Evolutionary conservation across 2,113 vertebrate species (phyloP).

Genomic region (Cariama cristata): DNA sequence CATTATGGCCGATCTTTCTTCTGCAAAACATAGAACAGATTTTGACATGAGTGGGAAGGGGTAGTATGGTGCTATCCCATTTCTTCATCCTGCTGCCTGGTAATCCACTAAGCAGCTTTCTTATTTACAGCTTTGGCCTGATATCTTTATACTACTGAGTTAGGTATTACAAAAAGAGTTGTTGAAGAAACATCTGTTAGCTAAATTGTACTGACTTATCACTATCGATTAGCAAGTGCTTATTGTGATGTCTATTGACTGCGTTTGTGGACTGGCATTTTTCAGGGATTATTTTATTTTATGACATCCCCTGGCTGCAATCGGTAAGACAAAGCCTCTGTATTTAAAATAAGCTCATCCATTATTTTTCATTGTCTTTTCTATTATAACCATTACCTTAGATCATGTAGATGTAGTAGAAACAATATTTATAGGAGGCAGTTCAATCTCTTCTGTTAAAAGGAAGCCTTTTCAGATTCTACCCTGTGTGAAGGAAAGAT

Average conservation of each 20-base stretch:
- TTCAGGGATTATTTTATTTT: slow-evolving; percentile 41
- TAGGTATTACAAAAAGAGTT: not conserved
- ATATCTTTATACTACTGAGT: not conserved
- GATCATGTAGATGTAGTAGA: not conserved
- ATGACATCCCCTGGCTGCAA: not conserved
- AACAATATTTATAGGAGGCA: not conserved
- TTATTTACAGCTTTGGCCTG: not conserved
- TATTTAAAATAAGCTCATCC: not conserved
- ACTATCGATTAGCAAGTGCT: slow-evolving; percentile 45
- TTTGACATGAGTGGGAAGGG: not conserved
- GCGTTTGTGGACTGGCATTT: not conserved
- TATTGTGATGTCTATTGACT: slow-evolving; percentile 35
- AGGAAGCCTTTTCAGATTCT: not conserved
- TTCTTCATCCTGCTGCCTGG: not conserved
- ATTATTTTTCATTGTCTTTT: slow-evolving; percentile 35
- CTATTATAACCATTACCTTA: not conserved
- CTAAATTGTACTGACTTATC: slow-evolving; percentile 6
- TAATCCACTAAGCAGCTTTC: not conserved
- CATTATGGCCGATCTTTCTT: not conserved
- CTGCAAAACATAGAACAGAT: not conserved
- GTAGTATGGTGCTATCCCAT: not conserved
- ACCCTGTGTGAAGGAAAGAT: not conserved
- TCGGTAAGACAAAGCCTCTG: not conserved
- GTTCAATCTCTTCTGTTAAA: not conserved
- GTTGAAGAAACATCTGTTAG: not conserved